A percentile compares a stretch with the other conserved stretches of the same genome.
Evolutionary conservation across 2,797 vertebrate genomes (phyloP).

Genomic region (Hydrophis major): DNA sequence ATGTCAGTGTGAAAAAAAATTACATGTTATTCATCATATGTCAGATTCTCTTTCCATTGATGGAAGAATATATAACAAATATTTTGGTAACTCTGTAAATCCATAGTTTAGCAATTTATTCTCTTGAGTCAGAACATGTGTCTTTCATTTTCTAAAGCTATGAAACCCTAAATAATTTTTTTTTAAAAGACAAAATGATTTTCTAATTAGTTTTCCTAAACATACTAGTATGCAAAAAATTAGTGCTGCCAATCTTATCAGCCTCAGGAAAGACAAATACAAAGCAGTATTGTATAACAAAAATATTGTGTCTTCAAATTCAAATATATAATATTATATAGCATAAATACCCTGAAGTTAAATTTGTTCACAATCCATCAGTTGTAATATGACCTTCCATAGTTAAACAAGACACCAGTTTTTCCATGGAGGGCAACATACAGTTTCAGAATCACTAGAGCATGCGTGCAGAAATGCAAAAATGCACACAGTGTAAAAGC

Average conservation of each 20-base stretch:
- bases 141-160: slow-evolving; percentile 11
- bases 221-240: neutral
- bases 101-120: neutral
- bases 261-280: slow-evolving; percentile 11
- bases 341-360: neutral
- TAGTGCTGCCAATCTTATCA: neutral
- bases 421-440: neutral
- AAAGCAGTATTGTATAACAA: neutral
- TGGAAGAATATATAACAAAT: neutral
- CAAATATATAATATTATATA: neutral
- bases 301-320: slow-evolving; percentile 6
- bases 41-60: neutral
- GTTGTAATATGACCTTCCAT: accelerated
- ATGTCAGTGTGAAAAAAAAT: neutral
- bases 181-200: neutral
- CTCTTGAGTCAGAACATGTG: neutral
- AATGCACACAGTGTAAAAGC: neutral
- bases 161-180: slow-evolving; percentile 1
- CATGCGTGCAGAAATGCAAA: neutral
- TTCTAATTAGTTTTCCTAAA: slow-evolving; percentile 5
- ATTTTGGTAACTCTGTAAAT: slow-evolving; percentile 10
- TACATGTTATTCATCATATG: neutral
- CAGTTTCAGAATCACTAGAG: neutral
- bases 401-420: neutral
- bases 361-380: neutral